Evolutionary conservation across 2,888 invertebrate species (phyloP), one percentile per base, ranked within the genome.

Genomic region (Drosophila monieri): DNA sequence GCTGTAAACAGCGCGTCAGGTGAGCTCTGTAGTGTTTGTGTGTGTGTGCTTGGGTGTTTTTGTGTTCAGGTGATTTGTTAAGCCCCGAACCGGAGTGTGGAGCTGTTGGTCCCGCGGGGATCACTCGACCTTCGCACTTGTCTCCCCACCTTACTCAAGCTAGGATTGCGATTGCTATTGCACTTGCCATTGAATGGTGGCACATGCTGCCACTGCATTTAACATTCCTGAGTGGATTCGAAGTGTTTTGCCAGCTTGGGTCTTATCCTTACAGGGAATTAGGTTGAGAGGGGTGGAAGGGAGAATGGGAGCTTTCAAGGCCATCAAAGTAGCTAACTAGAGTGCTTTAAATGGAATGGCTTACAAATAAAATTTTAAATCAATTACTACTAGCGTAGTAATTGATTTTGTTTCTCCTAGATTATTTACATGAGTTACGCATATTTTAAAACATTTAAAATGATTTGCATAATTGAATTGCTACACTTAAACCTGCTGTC

Each of bases 1-100:
- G 88, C 52, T 73, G 88, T 80, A 80, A 88, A 83, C 81, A 87
- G 79, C 51, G 74, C 27, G 68, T 69, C 59, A 71, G 70, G 70
- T 59, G 85, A 62, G 65, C 21, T 43, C 39, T 15, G 12, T 10
- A 10, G 23, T 23, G 27, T 25, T 8, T 3, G 27, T 25, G 12
- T 3, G 10, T 21, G 12, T 41, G 23, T 30, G 27, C 14, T n/a
- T 54, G 58, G 52, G 49, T 51, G 68, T 65, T 35, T 35, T 64
- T 61, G 65, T 73, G 53, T 61, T 60, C 67, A 58, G 80, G 70
- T 78, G 78, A 84, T 80, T 86, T 80, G 80, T 84, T 68, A 75
- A 80, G 64, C 62, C 80, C 84, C 65, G 74, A 74, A 85, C 84
- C 62, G 77, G 79, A 85, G 76, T 64, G 80, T 77, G 55, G 47